phyloP scores from a whole-genome alignment of 2,888 invertebrate genomes.

The Criorhina ranunculi region DNA sequence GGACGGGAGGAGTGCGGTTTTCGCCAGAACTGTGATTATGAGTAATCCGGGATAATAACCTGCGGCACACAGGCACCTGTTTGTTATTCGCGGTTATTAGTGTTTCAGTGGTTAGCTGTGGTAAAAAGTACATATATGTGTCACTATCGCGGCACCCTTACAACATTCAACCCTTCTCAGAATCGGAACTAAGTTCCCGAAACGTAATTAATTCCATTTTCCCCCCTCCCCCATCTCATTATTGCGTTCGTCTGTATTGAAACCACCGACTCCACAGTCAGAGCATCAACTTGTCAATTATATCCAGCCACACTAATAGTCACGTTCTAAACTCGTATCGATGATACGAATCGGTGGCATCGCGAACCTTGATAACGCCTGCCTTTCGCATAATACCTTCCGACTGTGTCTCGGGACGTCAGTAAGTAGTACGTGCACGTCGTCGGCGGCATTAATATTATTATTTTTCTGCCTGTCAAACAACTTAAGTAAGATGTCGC shows the following conservation, averaged over 20 bases:
- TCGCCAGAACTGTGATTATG: slow-evolving; percentile 44
- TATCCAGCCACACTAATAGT: slow-evolving; percentile 59
- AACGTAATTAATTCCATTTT: slow-evolving; percentile 68
- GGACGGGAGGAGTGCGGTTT: slow-evolving; percentile 21
- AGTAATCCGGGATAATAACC: slow-evolving; percentile 63
- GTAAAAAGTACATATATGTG: neutral
- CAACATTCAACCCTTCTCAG: too few species aligned
- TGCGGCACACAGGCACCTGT: slow-evolving; percentile 60
- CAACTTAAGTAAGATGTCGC: slow-evolving; percentile 67
- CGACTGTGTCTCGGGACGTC: neutral
- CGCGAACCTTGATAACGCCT: slow-evolving; percentile 44
- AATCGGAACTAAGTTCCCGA: slow-evolving; percentile 12
- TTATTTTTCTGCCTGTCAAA: slow-evolving; percentile 72
- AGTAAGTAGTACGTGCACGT: slow-evolving; percentile 42
- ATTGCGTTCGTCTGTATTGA: slow-evolving; percentile 21
- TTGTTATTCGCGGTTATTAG: slow-evolving; percentile 57
- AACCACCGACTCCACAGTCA: neutral
- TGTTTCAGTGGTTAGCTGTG: slow-evolving; percentile 42
- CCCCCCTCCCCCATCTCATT: slow-evolving; percentile 36
- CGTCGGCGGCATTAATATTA: slow-evolving; percentile 62
- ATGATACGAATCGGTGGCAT: slow-evolving; percentile 60
- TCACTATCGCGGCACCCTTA: neutral
- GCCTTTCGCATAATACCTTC: slow-evolving; percentile 40
- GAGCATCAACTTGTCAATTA: slow-evolving; percentile 72
- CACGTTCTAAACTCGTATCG: slow-evolving; percentile 65